Base-by-base conservation (phyloP, 1,140 invertebrate species). In the Watersipora subatra region DNA sequence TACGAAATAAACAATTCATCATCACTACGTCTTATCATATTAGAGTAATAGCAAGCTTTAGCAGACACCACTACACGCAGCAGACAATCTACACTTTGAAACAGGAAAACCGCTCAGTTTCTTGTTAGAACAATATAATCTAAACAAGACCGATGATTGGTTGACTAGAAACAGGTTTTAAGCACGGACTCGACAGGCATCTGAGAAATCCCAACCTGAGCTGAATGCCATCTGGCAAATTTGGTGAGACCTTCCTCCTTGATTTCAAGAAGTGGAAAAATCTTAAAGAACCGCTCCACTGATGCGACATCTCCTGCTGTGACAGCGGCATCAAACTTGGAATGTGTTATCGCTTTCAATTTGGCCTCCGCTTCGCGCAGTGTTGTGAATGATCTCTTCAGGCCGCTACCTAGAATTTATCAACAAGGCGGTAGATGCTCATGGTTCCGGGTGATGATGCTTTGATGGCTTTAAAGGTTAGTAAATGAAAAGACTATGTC, bases 241-340 rank as follows among this genome's bases (percentile, higher is more conserved):
- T 93, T 88, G 66, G 87, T 86, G 1, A 99, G 83, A 0, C 96
- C 96, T 73, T 92, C 90, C 57, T 89, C 85, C 68, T 97, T 90
- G 80, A 93, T 88, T 56, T 91, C 92, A 2, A 99, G 82, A 25
- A 98, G 83, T 1, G 96, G 96, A 80, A 98, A 99, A 73, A 99
- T 88, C 81, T 98, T 99, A 76, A 99, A 99, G 78, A 97, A 94
- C 68, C 94, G 79, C 75, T 98, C 94, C 20, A 97, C 89, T 1
- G 91, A 91, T 1, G 89, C 90, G 24, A 78, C 83, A 81, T 99
- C 94, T 74, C 92, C 88, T 58, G 86, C 86, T 64, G 87, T 86
- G 0, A 97, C 88, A 27, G 96, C 92, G 72, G 96, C 91, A 74
- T 96, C 90, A 77, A 99, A 94, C 72, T 89, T 89, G 55, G 84